Conservation (phyloP, 2,113 vertebrate species). For the Pelecanoides urinatrix region DNA sequence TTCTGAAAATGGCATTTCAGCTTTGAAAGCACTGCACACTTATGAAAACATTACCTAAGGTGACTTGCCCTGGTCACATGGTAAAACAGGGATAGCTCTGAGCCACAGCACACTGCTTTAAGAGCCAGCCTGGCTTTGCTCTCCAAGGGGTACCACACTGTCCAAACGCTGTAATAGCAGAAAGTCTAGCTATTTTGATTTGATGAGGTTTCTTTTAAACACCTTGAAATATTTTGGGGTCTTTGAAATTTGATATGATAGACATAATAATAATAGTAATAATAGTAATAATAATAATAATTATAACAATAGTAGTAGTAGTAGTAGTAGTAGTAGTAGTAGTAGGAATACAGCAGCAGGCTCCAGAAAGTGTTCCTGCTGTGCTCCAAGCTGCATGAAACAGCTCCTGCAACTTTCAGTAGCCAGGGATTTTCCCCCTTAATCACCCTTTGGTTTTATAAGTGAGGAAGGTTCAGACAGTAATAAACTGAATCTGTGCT, state of each 20-base stretch:
- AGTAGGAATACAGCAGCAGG: not conserved
- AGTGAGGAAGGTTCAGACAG: not conserved
- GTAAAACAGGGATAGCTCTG: not conserved
- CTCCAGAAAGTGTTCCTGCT: not conserved
- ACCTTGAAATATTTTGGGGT: not conserved
- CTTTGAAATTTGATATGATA: not conserved
- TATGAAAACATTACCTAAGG: not conserved
- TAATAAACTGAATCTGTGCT: constrained; percentile 52
- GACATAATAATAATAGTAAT: not conserved
- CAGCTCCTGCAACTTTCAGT: not conserved
- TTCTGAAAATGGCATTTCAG: not conserved
- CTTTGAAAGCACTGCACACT: not conserved
- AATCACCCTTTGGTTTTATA: not conserved
- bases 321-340: not conserved
- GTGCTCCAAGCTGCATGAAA: not conserved
- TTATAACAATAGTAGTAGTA: not conserved
- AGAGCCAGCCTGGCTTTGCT: not conserved
- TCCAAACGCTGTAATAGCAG: not conserved
- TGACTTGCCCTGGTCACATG: not conserved
- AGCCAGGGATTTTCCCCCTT: not conserved
- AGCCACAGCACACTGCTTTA: not conserved
- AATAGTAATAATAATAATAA: too few relatives aligned
- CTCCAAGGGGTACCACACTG: not conserved
- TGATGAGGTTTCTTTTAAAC: not conserved
- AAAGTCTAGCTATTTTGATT: not conserved